Conservation (phyloP, 2,888 invertebrate genomes). For the Coecobrya sp. region DNA sequence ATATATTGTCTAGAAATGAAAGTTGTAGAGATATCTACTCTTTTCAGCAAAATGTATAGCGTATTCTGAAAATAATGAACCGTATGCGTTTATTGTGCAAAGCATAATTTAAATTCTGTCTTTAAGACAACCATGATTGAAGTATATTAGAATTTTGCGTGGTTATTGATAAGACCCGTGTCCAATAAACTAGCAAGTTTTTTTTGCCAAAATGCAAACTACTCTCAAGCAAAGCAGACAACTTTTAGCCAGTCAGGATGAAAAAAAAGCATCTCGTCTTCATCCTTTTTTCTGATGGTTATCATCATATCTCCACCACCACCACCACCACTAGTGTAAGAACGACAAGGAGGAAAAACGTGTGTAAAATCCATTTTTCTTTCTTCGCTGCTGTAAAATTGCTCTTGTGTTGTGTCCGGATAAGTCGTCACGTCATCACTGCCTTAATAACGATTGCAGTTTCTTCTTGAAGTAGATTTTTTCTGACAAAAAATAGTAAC, state of each 20-base stretch:
- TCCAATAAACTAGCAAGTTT: too few species aligned
- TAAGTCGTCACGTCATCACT: constrained; percentile 61
- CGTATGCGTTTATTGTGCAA: too few species aligned
- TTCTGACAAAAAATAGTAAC: not conserved
- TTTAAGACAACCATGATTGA: too few species aligned
- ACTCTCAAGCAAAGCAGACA: not conserved
- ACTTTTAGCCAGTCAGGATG: not conserved
- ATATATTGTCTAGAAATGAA: too few species aligned
- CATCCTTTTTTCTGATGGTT: constrained; percentile 2
- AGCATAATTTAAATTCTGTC: too few species aligned
- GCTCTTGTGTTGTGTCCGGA: constrained; percentile 48
- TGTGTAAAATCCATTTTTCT: constrained; percentile 71
- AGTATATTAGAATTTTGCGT: too few species aligned
- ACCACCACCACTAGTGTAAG: not conserved
- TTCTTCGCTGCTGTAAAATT: constrained; percentile 61
- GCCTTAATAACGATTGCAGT: constrained; percentile 58
- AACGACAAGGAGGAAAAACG: constrained; percentile 29
- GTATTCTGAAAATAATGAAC: too few species aligned
- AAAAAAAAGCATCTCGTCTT: not conserved
- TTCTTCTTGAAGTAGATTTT: constrained; percentile 20
- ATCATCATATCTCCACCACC: not conserved
- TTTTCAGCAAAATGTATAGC: too few species aligned
- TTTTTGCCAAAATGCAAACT: not conserved
- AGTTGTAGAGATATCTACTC: too few species aligned
- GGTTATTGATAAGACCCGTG: too few species aligned